Percentiles rank a stretch among this genome's conserved stretches.
Conservation (phyloP, 2,113 vertebrate genomes). For the Solea senegalensis region DNA sequence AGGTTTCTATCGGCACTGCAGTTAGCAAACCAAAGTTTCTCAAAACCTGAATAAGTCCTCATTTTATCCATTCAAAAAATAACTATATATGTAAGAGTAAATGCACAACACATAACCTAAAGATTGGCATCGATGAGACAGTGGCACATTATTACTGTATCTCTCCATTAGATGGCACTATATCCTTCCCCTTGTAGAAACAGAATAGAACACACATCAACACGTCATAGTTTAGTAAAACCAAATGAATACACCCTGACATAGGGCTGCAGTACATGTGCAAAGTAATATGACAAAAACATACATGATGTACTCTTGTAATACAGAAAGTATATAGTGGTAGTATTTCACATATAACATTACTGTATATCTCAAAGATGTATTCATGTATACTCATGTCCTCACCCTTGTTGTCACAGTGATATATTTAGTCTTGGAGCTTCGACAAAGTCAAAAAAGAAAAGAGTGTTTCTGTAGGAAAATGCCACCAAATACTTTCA, state of each 20-base stretch:
- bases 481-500: too few species aligned
- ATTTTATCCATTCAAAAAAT: too few species aligned
- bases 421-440: neutral
- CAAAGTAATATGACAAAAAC: neutral
- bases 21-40: too few species aligned
- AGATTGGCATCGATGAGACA: neutral
- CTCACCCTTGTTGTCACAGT: neutral
- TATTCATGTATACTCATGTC: too few species aligned
- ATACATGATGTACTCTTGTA: neutral
- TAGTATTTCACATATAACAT: neutral
- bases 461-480: neutral
- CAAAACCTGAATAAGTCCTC: too few species aligned
- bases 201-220: neutral
- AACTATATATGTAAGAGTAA: too few species aligned
- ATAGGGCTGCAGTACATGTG: neutral
- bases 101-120: too few species aligned
- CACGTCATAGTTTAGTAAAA: neutral
- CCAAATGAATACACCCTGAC: neutral
- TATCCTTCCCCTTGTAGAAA: neutral
- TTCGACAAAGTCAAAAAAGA: neutral
- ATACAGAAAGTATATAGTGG: neutral
- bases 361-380: neutral
- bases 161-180: constrained; percentile 42
- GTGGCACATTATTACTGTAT: neutral
- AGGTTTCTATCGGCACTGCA: neutral